Conservation (phyloP, 2,888 invertebrate species). For the Troides aeacus region DNA sequence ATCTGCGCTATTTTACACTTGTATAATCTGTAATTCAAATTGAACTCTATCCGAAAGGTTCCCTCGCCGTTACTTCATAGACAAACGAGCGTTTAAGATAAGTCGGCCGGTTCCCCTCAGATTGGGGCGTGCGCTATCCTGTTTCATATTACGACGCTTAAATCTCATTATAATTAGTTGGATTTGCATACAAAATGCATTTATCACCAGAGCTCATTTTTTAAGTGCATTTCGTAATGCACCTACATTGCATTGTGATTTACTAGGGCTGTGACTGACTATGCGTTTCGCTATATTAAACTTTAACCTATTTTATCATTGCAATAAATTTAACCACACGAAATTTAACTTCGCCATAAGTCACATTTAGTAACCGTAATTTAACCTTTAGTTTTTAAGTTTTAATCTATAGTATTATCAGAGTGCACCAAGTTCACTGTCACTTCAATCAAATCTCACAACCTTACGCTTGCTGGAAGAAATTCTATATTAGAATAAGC, state of each 20-base stretch:
- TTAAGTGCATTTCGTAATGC: conserved; percentile 48
- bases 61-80: conserved; percentile 16
- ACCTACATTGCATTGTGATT: conserved; percentile 41
- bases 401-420: too few relatives aligned
- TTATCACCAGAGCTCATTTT: conserved; percentile 64
- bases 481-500: too few relatives aligned
- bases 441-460: too few relatives aligned
- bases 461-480: too few relatives aligned
- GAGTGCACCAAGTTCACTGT: too few relatives aligned
- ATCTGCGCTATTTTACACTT: neutral
- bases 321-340: too few relatives aligned
- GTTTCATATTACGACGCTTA: conserved; percentile 43
- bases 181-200: conserved; percentile 72
- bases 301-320: too few relatives aligned
- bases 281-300: too few relatives aligned
- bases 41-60: conserved; percentile 26
- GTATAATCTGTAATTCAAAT: conserved; percentile 17
- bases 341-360: too few relatives aligned
- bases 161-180: conserved; percentile 74
- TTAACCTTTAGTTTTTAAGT: too few relatives aligned
- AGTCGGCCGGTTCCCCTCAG: conserved; percentile 37
- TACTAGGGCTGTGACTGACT: conserved; percentile 38
- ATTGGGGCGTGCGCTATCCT: conserved; percentile 33
- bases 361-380: too few relatives aligned
- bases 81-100: conserved; percentile 30